Base-by-base conservation (phyloP, 2,113 vertebrate species). In the Oceanodroma tethys region DNA sequence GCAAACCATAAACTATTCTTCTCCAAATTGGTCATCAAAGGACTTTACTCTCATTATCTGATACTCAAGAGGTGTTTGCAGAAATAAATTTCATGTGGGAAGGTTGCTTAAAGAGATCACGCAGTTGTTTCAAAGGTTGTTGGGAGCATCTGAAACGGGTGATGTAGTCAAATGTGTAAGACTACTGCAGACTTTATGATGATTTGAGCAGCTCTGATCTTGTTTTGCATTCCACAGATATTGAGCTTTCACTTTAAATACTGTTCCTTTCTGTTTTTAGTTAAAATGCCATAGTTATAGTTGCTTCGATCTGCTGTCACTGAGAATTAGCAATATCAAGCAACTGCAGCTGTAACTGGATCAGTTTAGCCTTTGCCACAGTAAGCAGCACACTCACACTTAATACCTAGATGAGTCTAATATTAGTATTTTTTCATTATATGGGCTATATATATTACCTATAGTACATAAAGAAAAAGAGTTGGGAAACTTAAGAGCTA, bases 211-310 rank as follows among this genome's bases (percentile, higher is more conserved):
- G 53, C 9, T 81, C 58, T 81, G 38, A 42, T 55, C n/a, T 30
- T 86, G n/a, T 71, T 85, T 81, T 67, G 5, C 29, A 43, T 79
- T 78, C 26, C 19, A 71, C 22, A 81, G 60, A 87, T 50, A 79
- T 21, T 85, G 82, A 93, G 17, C n/a, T 71, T 88, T 95, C 68
- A 53, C 23, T 82, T 97, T 88, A 92, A 95, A 86, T 88, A 65
- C 11, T 38, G 15, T 85, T 95, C 8, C 13, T 60, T 72, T 63
- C 34, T 21, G 53, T 83, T 93, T 97, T 93, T 36, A 36, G 50
- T 78, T 92, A 82, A 95, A 96, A 88, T 81, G 18, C 16, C 16
- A 8, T 42, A 25, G 29, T 82, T 92, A 34, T 8, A 15, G 8
- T 58, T 93, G 10, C 26, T 73, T 90, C 86, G 70, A 38, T 52